Evolutionary conservation across 2,888 invertebrate genomes (phyloP), one percentile per base, ranked within the genome.

Genomic region (Pheosia gnoma): DNA sequence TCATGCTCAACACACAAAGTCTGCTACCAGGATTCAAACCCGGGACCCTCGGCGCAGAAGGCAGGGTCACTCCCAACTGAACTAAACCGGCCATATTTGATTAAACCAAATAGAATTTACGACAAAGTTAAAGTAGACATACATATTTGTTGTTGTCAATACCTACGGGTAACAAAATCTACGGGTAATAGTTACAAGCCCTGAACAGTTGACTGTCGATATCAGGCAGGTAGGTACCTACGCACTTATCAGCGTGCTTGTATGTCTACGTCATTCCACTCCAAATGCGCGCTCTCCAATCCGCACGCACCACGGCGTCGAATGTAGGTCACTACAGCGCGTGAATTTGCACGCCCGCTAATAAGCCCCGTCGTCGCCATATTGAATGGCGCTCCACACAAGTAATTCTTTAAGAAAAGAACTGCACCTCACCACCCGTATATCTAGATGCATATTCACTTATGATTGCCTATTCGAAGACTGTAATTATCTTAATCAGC

Each of bases 301-400:
- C 37, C 53, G 37, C 53, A 53, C 25, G 37, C 53, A 36, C 51
- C 25, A 51, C 5, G 8, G 25, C 55, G 39, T 39, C 55, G 13
- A 55, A 57, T 41, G 43, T 57, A 13, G 45, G 45, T 45, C 43
- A 57, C 57, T 1, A 45, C 45, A 11, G 36, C 25, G n/a, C 38
- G n/a, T 55, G 55, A 57, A 57, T 57, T 57, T 57, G 41, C 45
- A 57, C 45, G 11, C 38, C 36, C 39, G 38, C 39, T 55, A 55
- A 55, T 55, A 55, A 53, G n/a, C 25, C 25, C 25, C 53, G 7
- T 3, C 5, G 11, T 13, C 11, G 39, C 10, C 55, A 55, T 55
- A 13, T 11, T 55, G 9, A 55, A 10, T 36, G 36, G 5, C 45
- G 45, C 25, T 45, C 3, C 11, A 36, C 25, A 45, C 25, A 43